Conservation (phyloP, 2,113 vertebrate species). For the Dipodomys merriami region DNA sequence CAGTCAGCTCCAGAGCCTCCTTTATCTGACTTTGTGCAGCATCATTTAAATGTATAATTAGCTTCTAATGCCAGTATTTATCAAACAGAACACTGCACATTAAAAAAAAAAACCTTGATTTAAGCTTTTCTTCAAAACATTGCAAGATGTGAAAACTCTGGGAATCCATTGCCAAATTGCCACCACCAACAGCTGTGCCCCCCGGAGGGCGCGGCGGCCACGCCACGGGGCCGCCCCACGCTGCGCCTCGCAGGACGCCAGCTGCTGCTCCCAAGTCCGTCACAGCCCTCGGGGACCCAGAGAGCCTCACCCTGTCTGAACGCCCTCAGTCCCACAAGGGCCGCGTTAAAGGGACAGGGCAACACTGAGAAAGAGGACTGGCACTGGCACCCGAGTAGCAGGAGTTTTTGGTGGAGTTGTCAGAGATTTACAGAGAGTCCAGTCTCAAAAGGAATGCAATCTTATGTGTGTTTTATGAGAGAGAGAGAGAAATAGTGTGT, state of each 20-base stretch:
- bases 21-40: background rate
- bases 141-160: background rate
- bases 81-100: background rate
- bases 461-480: too few species aligned
- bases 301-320: too few species aligned
- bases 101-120: background rate
- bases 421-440: too few species aligned
- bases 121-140: background rate
- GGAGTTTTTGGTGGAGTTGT: too few species aligned
- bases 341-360: too few species aligned
- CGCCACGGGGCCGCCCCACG: background rate
- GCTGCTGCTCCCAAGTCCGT: too few species aligned
- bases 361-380: too few species aligned
- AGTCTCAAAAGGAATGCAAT: too few species aligned
- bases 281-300: background rate
- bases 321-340: too few species aligned
- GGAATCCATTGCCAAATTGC: accelerated
- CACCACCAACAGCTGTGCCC: too few species aligned
- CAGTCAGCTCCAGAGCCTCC: background rate
- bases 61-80: background rate
- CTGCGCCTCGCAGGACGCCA: accelerated
- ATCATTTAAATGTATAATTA: background rate
- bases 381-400: too few species aligned
- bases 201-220: accelerated
- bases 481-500: too few species aligned